These are phyloP conservation scores for Atta cephalotes DNA, from an alignment of 1,140 invertebrate species.

Conservation along the genomic window DNA sequence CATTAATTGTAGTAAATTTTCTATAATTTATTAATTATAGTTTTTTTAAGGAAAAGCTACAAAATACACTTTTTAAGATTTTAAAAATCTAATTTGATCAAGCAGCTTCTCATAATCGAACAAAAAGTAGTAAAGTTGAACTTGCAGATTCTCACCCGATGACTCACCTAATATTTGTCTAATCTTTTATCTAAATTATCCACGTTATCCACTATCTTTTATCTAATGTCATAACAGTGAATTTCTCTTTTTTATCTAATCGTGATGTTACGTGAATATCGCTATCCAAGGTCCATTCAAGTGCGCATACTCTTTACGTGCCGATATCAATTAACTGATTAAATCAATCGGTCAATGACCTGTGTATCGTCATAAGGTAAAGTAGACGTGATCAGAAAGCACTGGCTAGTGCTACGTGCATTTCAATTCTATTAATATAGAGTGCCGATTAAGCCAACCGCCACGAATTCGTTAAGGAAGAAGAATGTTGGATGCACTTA, in stretches of 20 bases:
- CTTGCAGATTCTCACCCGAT: not conserved
- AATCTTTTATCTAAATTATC: not conserved
- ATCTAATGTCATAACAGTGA: not conserved
- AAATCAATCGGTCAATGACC: slow-evolving; percentile 39
- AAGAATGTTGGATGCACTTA: slow-evolving; percentile 59
- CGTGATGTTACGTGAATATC: not conserved
- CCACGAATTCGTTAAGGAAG: slow-evolving; percentile 62
- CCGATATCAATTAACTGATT: not conserved
- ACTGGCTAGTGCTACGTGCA: slow-evolving; percentile 2
- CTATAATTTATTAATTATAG: not conserved
- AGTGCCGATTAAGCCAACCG: slow-evolving; percentile 40
- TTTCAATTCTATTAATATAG: slow-evolving; percentile 43
- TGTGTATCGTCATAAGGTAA: not conserved
- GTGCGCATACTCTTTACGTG: no score
- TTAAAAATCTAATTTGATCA: not conserved
- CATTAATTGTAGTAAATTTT: no score
- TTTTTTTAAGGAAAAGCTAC: not conserved
- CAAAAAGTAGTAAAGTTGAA: not conserved
- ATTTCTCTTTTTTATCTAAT: not conserved
- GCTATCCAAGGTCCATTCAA: not conserved
- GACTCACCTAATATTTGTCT: not conserved
- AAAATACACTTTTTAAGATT: not conserved
- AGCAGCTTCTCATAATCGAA: not conserved
- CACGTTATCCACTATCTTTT: not conserved
- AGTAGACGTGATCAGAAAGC: slow-evolving; percentile 47